A percentile compares a stretch with the other conserved stretches of the same genome.
These are phyloP conservation scores for Allygus modestus DNA, from an alignment of 2,888 invertebrate genomes.

Conservation along the genomic window DNA sequence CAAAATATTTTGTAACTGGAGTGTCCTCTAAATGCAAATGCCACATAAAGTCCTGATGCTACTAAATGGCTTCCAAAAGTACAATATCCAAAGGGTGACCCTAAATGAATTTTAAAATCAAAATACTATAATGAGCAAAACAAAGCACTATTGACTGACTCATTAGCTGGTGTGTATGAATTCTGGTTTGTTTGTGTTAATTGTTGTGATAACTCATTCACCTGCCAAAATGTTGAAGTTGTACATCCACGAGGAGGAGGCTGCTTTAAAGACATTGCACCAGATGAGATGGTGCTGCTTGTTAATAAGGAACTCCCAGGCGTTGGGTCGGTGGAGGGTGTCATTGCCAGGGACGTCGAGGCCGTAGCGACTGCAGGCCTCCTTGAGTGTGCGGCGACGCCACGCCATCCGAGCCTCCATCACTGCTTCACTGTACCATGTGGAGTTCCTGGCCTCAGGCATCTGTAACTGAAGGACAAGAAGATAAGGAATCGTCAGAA, in stretches of 20 bases:
- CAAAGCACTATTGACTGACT: too few relatives aligned
- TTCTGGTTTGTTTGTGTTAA: too few relatives aligned
- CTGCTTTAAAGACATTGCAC: slow-evolving; percentile 89
- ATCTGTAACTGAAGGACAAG: slow-evolving; percentile 43
- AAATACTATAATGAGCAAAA: too few relatives aligned
- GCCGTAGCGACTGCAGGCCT: slow-evolving; percentile 80
- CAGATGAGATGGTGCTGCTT: slow-evolving; percentile 88
- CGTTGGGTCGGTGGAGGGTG: slow-evolving; percentile 83
- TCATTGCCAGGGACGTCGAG: slow-evolving; percentile 78
- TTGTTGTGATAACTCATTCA: not conserved
- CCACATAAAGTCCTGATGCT: too few relatives aligned
- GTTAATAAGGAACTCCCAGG: slow-evolving; percentile 92
- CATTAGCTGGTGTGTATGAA: too few relatives aligned
- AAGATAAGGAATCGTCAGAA: too few relatives aligned
- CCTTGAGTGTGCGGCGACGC: slow-evolving; percentile 79
- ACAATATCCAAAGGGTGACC: too few relatives aligned
- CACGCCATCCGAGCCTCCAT: slow-evolving; percentile 80
- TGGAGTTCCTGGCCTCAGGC: slow-evolving; percentile 44
- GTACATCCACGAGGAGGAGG: slow-evolving; percentile 95
- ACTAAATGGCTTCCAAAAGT: too few relatives aligned
- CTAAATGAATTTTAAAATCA: too few relatives aligned
- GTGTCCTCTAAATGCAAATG: too few relatives aligned
- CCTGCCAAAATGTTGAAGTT: slow-evolving; percentile 89
- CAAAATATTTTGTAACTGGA: too few relatives aligned
- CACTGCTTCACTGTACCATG: slow-evolving; percentile 54